These are phyloP conservation scores for Edolisoma coerulescens DNA, from an alignment of 2,113 vertebrate species.

Conservation along the genomic window DNA sequence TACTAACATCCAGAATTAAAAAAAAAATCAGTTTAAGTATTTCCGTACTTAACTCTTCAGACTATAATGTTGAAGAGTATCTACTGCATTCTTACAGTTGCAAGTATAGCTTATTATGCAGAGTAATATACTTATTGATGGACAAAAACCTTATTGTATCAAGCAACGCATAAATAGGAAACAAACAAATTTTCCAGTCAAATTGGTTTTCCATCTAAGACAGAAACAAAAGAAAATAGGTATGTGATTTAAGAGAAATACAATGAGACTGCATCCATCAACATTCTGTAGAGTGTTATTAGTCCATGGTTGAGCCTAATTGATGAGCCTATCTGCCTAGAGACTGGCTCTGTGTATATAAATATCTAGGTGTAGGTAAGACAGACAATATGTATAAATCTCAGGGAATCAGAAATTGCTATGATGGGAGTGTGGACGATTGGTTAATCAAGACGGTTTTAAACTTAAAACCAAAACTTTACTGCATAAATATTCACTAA, in stretches of 20 bases:
- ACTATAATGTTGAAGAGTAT: neutral
- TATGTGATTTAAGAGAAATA: neutral
- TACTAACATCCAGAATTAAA: neutral
- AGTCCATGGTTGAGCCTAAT: neutral
- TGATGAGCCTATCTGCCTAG: neutral
- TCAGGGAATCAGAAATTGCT: neutral
- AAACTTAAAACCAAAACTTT: slow-evolving; percentile 33
- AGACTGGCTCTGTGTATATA: neutral
- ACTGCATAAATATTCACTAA: slow-evolving; percentile 6
- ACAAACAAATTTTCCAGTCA: neutral
- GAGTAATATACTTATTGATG: neutral
- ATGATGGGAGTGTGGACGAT: rapidly evolving
- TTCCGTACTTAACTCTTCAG: neutral
- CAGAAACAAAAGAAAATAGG: neutral
- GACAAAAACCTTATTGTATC: neutral
- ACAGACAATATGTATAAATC: neutral
- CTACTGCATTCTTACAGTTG: neutral
- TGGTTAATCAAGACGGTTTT: neutral
- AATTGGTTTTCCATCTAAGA: neutral
- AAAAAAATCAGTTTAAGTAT: neutral
- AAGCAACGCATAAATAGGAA: neutral
- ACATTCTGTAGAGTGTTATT: neutral
- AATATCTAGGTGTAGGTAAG: neutral
- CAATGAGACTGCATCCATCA: neutral
- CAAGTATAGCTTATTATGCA: neutral